Conservation (phyloP, 2,797 vertebrate genomes). For the Mionectes olivaceus region DNA sequence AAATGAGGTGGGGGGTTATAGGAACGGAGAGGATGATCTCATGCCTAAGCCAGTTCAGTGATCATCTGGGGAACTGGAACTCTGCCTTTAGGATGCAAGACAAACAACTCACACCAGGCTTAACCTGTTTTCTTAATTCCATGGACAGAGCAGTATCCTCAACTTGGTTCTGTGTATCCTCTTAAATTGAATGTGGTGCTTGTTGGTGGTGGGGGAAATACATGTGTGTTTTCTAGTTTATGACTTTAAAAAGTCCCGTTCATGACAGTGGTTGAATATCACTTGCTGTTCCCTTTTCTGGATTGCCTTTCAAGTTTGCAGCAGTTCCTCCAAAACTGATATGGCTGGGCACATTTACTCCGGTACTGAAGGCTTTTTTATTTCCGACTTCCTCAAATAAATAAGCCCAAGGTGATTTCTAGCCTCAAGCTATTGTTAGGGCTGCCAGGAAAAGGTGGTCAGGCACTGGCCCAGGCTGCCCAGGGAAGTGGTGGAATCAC, state of each 20-base stretch:
- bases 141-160: background rate
- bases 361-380: background rate
- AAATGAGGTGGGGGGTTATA: background rate
- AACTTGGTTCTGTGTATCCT: background rate
- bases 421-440: background rate
- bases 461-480: background rate
- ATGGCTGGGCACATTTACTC: background rate
- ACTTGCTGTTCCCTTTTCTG: background rate
- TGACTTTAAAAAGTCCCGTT: background rate
- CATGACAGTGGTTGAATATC: accelerated
- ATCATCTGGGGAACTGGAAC: background rate
- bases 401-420: background rate
- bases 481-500: background rate
- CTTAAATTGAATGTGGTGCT: accelerated
- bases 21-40: background rate
- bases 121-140: background rate
- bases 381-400: background rate
- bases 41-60: background rate
- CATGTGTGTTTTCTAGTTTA: background rate
- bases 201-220: background rate
- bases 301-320: background rate
- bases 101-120: background rate
- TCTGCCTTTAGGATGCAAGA: background rate
- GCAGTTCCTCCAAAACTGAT: background rate
- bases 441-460: background rate